These are phyloP conservation scores for Trachelus troglodyta DNA, from an alignment of 2,888 invertebrate species.

Conservation along the genomic window DNA sequence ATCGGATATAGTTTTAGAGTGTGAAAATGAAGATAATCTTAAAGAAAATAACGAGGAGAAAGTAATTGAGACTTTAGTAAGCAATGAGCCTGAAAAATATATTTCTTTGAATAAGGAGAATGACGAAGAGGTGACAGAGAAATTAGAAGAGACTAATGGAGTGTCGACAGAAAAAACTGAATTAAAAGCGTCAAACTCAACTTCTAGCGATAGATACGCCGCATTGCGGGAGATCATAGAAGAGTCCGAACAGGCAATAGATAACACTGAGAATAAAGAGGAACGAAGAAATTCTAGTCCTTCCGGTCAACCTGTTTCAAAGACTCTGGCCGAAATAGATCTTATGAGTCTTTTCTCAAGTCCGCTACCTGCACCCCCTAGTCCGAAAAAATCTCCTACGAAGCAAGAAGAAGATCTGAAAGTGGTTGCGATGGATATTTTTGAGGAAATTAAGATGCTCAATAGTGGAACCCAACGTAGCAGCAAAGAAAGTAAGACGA, in stretches of 20 bases:
- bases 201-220: constrained; percentile 81
- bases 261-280: constrained; percentile 36
- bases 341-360: constrained; percentile 58
- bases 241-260: constrained; percentile 45
- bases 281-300: constrained; percentile 21
- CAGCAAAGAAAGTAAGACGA: not conserved
- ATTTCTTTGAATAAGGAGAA: constrained; percentile 30
- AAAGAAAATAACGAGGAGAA: constrained; percentile 34
- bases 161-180: constrained; percentile 59
- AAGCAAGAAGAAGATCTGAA: constrained; percentile 48
- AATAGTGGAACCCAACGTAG: constrained; percentile 42
- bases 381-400: constrained; percentile 37
- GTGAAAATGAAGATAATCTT: not conserved
- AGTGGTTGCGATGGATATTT: constrained; percentile 55
- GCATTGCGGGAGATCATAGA: constrained; percentile 81
- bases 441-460: constrained; percentile 61
- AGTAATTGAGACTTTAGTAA: constrained; percentile 26
- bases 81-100: constrained; percentile 8
- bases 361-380: constrained; percentile 37
- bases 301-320: constrained; percentile 8
- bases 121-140: constrained; percentile 33
- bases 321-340: constrained; percentile 47
- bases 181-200: constrained; percentile 66
- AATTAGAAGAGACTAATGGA: constrained; percentile 56
- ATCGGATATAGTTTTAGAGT: not conserved